Conservation (phyloP, 1,140 invertebrate genomes). For the Drosophila melanica region DNA sequence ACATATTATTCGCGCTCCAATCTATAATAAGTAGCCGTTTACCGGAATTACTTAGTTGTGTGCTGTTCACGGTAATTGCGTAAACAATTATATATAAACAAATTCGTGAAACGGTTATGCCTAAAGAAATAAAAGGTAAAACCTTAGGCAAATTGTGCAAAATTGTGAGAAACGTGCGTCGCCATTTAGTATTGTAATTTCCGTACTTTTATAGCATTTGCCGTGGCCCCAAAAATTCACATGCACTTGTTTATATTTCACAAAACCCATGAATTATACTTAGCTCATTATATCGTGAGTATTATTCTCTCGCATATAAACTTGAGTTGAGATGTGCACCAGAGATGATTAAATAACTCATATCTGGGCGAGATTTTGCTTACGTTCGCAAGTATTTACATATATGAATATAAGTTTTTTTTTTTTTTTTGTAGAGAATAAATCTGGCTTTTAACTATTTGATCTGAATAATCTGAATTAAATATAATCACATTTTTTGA, state of each 20-base stretch:
- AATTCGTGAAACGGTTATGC: constrained; percentile 15
- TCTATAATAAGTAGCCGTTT: constrained; percentile 31
- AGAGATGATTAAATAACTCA: constrained; percentile 5
- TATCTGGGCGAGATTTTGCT: neutral
- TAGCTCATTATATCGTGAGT: constrained; percentile 17
- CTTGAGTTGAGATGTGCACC: constrained; percentile 6
- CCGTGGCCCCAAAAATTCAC: constrained; percentile 50
- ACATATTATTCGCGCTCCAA: constrained; percentile 40
- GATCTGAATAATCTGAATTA: no score
- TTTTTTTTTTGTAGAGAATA: no score
- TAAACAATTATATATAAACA: constrained; percentile 13
- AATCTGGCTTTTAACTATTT: no score
- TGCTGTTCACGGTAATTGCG: constrained; percentile 30
- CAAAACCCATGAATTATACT: constrained; percentile 14
- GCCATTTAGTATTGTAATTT: constrained; percentile 26
- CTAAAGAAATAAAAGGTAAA: constrained; percentile 8
- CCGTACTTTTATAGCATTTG: constrained; percentile 45
- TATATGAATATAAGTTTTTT: no score
- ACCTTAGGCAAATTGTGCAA: constrained; percentile 23
- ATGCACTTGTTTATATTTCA: constrained; percentile 48
- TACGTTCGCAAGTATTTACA: neutral
- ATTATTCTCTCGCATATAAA: constrained; percentile 20
- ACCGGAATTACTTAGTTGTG: constrained; percentile 6
- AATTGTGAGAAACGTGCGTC: constrained; percentile 39
- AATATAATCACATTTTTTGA: no score